phyloP scores from a whole-genome alignment of 2,888 invertebrate species.

The Allolobophora icterica region DNA sequence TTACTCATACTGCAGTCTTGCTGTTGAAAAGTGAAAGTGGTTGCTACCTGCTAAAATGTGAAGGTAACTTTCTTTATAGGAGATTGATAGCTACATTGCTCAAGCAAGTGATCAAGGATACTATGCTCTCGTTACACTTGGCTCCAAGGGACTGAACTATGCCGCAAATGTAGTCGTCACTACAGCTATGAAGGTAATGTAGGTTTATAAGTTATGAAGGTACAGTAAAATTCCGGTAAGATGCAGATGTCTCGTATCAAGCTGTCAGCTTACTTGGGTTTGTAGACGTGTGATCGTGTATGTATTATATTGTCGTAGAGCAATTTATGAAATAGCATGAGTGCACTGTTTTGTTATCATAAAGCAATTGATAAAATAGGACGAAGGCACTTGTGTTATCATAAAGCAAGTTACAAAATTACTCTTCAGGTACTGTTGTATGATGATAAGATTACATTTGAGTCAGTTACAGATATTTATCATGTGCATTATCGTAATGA shows the following conservation, averaged over 20 bases:
- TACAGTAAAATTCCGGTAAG: not conserved
- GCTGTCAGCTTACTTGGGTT: too few relatives aligned
- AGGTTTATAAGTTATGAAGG: slow-evolving; percentile 10
- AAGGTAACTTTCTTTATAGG: slow-evolving; percentile 69
- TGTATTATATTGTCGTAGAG: too few relatives aligned
- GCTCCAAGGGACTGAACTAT: slow-evolving; percentile 87
- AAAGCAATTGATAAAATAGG: too few relatives aligned
- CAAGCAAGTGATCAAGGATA: slow-evolving; percentile 93
- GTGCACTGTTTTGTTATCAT: too few relatives aligned
- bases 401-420: too few relatives aligned
- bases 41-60: not conserved
- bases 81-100: slow-evolving; percentile 90
- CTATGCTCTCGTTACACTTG: slow-evolving; percentile 85
- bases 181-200: slow-evolving; percentile 60
- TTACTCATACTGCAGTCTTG: not conserved
- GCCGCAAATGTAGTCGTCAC: slow-evolving; percentile 72
- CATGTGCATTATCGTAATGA: too few relatives aligned
- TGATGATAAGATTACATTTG: too few relatives aligned
- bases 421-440: too few relatives aligned
- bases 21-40: not conserved
- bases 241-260: not conserved
- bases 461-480: too few relatives aligned
- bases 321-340: too few relatives aligned
- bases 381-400: too few relatives aligned
- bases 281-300: too few relatives aligned